phyloP scores from a whole-genome alignment of 2,888 invertebrate genomes.

The Parthenolecanium corni region DNA sequence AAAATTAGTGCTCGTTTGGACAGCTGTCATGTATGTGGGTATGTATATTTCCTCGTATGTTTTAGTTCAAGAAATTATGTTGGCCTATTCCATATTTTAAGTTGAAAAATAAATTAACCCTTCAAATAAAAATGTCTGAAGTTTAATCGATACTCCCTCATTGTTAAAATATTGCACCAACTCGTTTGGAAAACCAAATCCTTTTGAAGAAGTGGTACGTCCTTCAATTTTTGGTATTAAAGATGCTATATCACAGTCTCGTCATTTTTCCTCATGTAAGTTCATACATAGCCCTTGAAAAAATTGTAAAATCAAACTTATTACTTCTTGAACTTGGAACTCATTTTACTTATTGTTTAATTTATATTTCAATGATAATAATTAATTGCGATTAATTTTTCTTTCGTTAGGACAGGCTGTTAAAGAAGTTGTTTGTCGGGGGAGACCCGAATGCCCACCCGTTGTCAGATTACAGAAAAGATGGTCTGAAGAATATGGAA shows the following conservation, averaged over 20 bases:
- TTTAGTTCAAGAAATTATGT: no score
- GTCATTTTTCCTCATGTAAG: no score
- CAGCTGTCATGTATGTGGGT: constrained; percentile 74
- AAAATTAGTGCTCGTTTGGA: constrained; percentile 70
- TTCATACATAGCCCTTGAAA: no score
- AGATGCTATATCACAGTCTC: no score
- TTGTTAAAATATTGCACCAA: not conserved
- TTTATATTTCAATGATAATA: no score
- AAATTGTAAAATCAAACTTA: no score
- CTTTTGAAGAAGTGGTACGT: not conserved
- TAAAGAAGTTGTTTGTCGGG: constrained; percentile 79
- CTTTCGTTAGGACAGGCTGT: constrained; percentile 59
- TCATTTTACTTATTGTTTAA: no score
- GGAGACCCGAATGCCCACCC: constrained; percentile 69
- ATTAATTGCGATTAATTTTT: not conserved
- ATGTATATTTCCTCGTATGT: constrained; percentile 34
- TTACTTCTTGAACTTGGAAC: no score
- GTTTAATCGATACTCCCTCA: no score
- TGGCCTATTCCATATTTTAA: no score
- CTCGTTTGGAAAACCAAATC: not conserved
- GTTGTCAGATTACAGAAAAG: constrained; percentile 71
- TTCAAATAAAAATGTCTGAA: no score
- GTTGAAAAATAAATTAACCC: no score
- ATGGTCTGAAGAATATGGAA: constrained; percentile 85
- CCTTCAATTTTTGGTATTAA: not conserved